Evolutionary conservation across 2,888 invertebrate genomes (phyloP).

Genomic region (Microctonus hyperodae): DNA sequence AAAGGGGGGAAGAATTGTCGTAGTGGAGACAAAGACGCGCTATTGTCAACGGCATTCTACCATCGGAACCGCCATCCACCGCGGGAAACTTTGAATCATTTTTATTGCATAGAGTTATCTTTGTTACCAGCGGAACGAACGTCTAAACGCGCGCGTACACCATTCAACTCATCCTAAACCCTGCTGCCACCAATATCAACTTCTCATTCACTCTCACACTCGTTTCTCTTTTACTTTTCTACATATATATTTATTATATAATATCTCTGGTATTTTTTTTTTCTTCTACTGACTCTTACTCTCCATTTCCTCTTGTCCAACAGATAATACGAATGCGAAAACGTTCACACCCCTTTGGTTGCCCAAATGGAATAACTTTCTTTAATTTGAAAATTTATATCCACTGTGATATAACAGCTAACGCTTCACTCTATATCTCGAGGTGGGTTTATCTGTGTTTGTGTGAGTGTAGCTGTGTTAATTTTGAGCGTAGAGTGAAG

Average conservation of each 20-base stretch:
- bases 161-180: conserved; percentile 49
- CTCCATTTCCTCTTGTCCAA: conserved; percentile 34
- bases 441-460: not conserved
- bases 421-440: not conserved
- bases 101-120: conserved; percentile 65
- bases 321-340: conserved; percentile 61
- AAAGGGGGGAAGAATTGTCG: conserved; percentile 41
- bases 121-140: conserved; percentile 63
- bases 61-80: conserved; percentile 63
- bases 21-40: conserved; percentile 62
- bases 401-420: not conserved
- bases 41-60: conserved; percentile 62
- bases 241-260: too few relatives aligned
- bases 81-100: conserved; percentile 65
- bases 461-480: not conserved
- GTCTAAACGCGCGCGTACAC: conserved; percentile 59
- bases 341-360: conserved; percentile 63
- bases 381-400: conserved; percentile 62
- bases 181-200: too few relatives aligned
- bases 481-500: too few relatives aligned
- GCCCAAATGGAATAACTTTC: conserved; percentile 63
- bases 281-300: conserved; percentile 36
- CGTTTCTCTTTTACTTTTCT: too few relatives aligned
- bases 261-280: too few relatives aligned
- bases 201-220: conserved; percentile 45